These are phyloP conservation scores for Drosophila trapezifrons DNA, from an alignment of 1,140 invertebrate species.

Conservation along the genomic window DNA sequence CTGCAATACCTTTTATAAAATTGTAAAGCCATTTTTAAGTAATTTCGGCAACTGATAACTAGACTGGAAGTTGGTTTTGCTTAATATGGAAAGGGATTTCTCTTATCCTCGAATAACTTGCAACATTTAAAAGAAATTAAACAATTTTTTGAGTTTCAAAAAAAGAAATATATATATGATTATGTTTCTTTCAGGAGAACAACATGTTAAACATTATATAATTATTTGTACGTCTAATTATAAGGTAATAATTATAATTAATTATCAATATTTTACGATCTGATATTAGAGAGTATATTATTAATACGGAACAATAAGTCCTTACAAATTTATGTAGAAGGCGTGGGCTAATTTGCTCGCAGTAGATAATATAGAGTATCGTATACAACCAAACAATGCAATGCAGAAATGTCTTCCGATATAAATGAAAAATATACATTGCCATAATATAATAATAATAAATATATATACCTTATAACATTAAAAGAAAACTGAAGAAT, in stretches of 20 bases:
- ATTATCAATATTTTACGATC: too few relatives aligned
- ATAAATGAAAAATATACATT: conserved; percentile 23
- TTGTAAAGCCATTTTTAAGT: too few relatives aligned
- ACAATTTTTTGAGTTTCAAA: too few relatives aligned
- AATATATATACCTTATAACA: neutral
- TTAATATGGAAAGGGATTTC: too few relatives aligned
- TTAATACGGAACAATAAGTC: conserved; percentile 3
- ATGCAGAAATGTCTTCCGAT: conserved; percentile 67
- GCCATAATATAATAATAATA: conserved; percentile 7
- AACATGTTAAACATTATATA: neutral
- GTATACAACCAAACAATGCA: conserved; percentile 54
- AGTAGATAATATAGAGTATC: conserved; percentile 48
- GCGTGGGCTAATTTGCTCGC: conserved; percentile 50
- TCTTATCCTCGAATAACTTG: too few relatives aligned
- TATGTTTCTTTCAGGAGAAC: too few relatives aligned
- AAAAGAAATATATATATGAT: too few relatives aligned
- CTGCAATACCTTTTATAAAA: too few relatives aligned
- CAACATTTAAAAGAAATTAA: too few relatives aligned
- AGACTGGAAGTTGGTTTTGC: too few relatives aligned
- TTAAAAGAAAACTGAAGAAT: too few relatives aligned
- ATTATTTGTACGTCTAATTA: neutral
- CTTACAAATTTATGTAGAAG: conserved; percentile 36
- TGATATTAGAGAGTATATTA: neutral
- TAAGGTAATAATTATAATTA: neutral
- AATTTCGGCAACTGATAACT: too few relatives aligned